Base-by-base conservation (phyloP, 2,797 vertebrate genomes). In the Limnodromus scolopaceus region DNA sequence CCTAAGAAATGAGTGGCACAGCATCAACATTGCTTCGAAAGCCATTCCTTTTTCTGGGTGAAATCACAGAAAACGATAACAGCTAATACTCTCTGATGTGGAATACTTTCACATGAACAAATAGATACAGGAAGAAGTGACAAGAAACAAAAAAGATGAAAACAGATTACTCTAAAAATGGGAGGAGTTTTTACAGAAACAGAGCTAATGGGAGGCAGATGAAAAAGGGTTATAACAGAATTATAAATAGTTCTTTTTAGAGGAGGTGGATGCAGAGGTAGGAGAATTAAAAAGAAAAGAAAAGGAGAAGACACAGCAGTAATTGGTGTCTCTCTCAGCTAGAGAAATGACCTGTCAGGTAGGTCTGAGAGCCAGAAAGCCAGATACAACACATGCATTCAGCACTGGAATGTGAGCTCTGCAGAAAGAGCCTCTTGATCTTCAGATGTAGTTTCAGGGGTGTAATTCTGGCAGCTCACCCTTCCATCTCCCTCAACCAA, bases 281-380 rank as follows among this genome's bases (percentile, higher is more conserved):
- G 46, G 46, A 95, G 66, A 75, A 90, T 36, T 76, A 78, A 84
- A 83, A 66, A 79, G 64, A 65, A 71, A 83, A 86, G 58, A 75
- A 72, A 70, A 80, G 72, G 34, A 57, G 85, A 92, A 53, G 68
- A 69, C 72, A 46, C 46, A 58, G 84, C 69, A 96, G 89, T 93
- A 95, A 96, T 24, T 92, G 85, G 83, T 82, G n/a, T 87, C 51
- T 94, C 38, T 95, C 86, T 89, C 72, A 90, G 72, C 46, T 41
- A 86, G 72, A 96, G 38, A 89, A 94, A 93, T 49, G 90, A 96
- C 88, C 84, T 77, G 87, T 46, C 90, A 95, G 83, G 70, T 48
- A 82, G 36, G 87, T 74, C 61, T 82, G 75, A 87, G 89, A 89
- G 78, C 76, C 88, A 93, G 87, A 71, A 71, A 89, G 81, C 39